Base-by-base conservation (phyloP, 2,888 invertebrate genomes). In the Choristoneura rosaceana region DNA sequence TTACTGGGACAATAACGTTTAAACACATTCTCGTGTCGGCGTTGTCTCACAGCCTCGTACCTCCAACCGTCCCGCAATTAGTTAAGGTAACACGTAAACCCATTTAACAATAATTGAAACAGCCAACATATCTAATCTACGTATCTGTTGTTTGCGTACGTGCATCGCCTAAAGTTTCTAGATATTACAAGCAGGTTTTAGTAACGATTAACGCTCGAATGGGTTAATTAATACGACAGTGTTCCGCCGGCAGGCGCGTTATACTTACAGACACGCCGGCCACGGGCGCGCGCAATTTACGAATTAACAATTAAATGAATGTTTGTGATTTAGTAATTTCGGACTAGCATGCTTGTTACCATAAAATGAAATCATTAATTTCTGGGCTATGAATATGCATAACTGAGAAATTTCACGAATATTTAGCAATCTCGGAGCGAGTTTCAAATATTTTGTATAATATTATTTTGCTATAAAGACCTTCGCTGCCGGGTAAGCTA, bases 1-100 rank as follows among this genome's bases (percentile, higher is more conserved):
- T 85, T 88, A 86, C 84, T 81, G 79, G 80, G 82, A 89, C 90
- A 89, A 89, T 88, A 87, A 85, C 84, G 85, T 83, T 84, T 87
- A 87, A 88, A 90, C 84, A 90, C 86, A 86, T 85, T 86, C 84
- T 76, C 83, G 77, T 84, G 85, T 85, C 80, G 80, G 76, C 80
- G 79, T 79, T 82, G 81, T 85, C 83, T 84, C 60, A 65, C 70
- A 25, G 66, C 66, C 43, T 45, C 71, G 52, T 60, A 52, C 82
- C 81, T 83, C 76, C 77, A 76, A 78, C 81, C 78, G 74, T 76
- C 75, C 76, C 74, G 76, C 83, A 84, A 87, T 87, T 87, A 85
- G 84, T 84, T 82, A 78, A 76, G 77, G 79, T 76, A 75, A 77
- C 79, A 75, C 80, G 79, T 83, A 76, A 81, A 80, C 68, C 71